Evolutionary conservation across 2,888 invertebrate species (phyloP).

Genomic region (Himalopsyche kuldschensis): DNA sequence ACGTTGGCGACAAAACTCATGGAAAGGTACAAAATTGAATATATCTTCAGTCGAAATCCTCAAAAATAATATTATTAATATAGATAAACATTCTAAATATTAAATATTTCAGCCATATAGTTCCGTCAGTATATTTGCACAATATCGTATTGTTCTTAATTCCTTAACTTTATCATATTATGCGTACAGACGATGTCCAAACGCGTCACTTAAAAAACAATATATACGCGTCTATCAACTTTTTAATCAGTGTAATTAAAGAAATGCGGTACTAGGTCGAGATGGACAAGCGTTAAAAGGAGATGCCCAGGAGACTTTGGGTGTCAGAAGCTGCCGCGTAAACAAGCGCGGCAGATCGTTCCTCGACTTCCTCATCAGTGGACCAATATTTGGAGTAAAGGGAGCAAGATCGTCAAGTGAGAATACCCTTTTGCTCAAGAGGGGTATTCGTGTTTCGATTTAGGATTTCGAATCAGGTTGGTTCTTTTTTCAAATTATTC

Average conservation of each 20-base stretch:
- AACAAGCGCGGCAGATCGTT: not conserved
- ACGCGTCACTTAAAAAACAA: conserved; percentile 1
- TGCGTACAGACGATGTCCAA: not conserved
- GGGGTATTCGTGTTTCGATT: not conserved
- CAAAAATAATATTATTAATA: no score
- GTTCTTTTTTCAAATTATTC: not conserved
- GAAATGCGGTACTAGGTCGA: not conserved
- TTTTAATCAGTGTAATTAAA: conserved; percentile 27
- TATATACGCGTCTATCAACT: conserved; percentile 15
- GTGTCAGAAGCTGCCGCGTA: not conserved
- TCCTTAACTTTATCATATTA: not conserved
- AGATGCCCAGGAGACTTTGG: not conserved
- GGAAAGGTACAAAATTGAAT: no score
- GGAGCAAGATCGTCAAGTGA: not conserved
- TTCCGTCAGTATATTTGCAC: not conserved
- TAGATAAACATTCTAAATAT: no score
- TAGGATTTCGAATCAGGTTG: not conserved
- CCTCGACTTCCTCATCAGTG: not conserved
- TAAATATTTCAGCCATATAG: not conserved
- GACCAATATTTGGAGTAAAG: not conserved
- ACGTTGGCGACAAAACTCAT: no score
- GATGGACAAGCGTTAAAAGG: not conserved
- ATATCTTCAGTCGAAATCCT: no score
- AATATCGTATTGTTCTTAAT: not conserved
- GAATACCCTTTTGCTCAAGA: not conserved